Percentiles rank a stretch among this genome's conserved stretches.
These are phyloP conservation scores for Platanista minor DNA, from an alignment of 2,113 vertebrate genomes.

Conservation along the genomic window DNA sequence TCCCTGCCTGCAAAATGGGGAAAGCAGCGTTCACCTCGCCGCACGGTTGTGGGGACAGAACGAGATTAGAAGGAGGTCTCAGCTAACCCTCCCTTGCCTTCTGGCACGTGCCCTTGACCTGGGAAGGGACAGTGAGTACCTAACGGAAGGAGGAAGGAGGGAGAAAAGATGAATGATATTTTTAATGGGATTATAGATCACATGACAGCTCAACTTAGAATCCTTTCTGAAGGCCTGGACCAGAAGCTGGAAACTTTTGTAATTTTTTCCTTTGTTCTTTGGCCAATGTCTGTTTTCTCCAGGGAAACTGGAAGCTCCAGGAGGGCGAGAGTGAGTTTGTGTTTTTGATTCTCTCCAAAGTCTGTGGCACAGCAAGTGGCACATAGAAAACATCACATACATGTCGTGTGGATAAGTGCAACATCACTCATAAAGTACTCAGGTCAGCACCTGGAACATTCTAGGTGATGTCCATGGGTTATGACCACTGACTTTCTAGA, in stretches of 20 bases:
- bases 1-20: not conserved
- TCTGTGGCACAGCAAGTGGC: not conserved
- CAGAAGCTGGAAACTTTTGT: not conserved
- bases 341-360: not conserved
- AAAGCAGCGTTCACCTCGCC: not conserved
- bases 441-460: not conserved
- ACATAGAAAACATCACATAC: not conserved
- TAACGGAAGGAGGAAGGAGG: not conserved
- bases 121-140: not conserved
- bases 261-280: not conserved
- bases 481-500: not conserved
- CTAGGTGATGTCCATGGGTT: rapidly evolving
- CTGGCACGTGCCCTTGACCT: not conserved
- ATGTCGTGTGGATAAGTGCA: not conserved
- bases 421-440: rapidly evolving
- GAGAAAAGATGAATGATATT: not conserved
- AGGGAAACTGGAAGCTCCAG: not conserved
- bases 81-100: not conserved
- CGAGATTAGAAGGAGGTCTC: not conserved
- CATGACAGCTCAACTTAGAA: not conserved
- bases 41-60: not conserved
- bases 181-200: not conserved
- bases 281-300: not conserved
- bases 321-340: not conserved
- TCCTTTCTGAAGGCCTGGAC: not conserved